Conservation (phyloP, 2,113 vertebrate genomes). For the Phodopus roborovskii region DNA sequence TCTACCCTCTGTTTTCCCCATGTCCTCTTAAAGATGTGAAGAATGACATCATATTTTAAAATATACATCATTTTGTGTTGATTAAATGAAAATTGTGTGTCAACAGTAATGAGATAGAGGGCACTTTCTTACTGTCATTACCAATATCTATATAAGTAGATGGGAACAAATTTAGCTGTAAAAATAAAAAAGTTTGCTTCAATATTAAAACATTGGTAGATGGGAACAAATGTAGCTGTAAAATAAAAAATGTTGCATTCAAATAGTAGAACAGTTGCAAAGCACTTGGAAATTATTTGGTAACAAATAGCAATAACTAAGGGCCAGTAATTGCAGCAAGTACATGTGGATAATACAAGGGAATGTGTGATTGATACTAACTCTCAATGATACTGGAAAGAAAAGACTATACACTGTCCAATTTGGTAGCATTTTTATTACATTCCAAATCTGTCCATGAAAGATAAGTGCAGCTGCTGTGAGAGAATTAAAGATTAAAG, state of each 20-base stretch:
- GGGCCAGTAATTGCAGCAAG: constrained; percentile 21
- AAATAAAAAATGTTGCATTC: constrained; percentile 10
- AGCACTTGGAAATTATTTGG: constrained; percentile 59
- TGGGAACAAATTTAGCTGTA: not conserved
- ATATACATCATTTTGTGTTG: not conserved
- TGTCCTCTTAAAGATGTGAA: not conserved
- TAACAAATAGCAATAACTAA: constrained; percentile 34
- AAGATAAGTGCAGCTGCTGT: constrained; percentile 6
- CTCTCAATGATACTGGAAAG: constrained; percentile 48
- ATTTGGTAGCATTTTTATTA: constrained; percentile 66
- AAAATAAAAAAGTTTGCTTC: constrained; percentile 32
- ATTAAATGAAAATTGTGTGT: not conserved
- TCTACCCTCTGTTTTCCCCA: not conserved
- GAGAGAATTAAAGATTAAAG: constrained; percentile 54
- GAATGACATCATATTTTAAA: not conserved
- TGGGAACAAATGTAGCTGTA: not conserved
- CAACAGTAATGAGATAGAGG: not conserved
- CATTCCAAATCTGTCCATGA: constrained; percentile 53
- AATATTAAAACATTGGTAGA: not conserved
- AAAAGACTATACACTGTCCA: constrained; percentile 24
- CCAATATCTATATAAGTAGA: not conserved
- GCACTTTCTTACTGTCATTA: not conserved
- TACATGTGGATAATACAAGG: not conserved
- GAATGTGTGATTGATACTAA: constrained; percentile 1
- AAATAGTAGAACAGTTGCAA: constrained; percentile 9